A percentile compares a stretch with the other conserved stretches of the same genome.
Conservation (phyloP, 2,113 vertebrate genomes). For the Rhinichthys klamathensis region DNA sequence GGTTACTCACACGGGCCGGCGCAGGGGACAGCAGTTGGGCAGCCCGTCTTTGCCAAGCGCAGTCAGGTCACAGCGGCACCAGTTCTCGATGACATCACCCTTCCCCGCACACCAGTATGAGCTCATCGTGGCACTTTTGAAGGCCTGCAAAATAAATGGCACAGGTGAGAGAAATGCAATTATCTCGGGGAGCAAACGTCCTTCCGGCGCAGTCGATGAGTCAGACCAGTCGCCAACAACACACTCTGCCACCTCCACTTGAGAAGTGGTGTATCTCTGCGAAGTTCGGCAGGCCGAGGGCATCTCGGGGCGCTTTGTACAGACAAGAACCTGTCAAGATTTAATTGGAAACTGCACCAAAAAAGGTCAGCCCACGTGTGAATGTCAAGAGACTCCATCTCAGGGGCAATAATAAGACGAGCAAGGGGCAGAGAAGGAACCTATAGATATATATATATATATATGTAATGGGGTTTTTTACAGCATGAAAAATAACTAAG, state of each 20-base stretch:
- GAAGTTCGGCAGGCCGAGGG: slow-evolving; percentile 59
- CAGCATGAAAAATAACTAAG: too few relatives aligned
- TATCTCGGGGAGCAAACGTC: slow-evolving; percentile 68
- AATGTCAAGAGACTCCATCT: slow-evolving; percentile 29
- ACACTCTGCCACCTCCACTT: slow-evolving; percentile 50
- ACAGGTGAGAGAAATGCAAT: slow-evolving; percentile 79
- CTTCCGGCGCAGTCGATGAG: slow-evolving; percentile 35
- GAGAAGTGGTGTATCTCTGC: slow-evolving; percentile 61
- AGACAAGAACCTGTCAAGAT: slow-evolving; percentile 47
- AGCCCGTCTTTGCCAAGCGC: slow-evolving; percentile 95
- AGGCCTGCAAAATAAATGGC: slow-evolving; percentile 79
- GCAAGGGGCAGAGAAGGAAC: neutral
- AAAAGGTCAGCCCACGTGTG: slow-evolving; percentile 54
- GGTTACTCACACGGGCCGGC: slow-evolving; percentile 87
- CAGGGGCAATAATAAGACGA: slow-evolving; percentile 30
- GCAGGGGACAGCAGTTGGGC: slow-evolving; percentile 94
- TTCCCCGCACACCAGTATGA: slow-evolving; percentile 98
- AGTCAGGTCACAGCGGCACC: slow-evolving; percentile 97
- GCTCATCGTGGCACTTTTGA: slow-evolving; percentile 95
- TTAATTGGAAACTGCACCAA: slow-evolving; percentile 54
- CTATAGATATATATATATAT: too few relatives aligned
- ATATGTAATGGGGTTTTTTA: too few relatives aligned
- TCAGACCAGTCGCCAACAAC: slow-evolving; percentile 42
- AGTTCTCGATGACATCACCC: slow-evolving; percentile 98
- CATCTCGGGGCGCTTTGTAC: slow-evolving; percentile 35